Percentiles rank a stretch among this genome's conserved stretches.
Conservation (phyloP, 1,140 invertebrate genomes). For the Calycopis cecrops region DNA sequence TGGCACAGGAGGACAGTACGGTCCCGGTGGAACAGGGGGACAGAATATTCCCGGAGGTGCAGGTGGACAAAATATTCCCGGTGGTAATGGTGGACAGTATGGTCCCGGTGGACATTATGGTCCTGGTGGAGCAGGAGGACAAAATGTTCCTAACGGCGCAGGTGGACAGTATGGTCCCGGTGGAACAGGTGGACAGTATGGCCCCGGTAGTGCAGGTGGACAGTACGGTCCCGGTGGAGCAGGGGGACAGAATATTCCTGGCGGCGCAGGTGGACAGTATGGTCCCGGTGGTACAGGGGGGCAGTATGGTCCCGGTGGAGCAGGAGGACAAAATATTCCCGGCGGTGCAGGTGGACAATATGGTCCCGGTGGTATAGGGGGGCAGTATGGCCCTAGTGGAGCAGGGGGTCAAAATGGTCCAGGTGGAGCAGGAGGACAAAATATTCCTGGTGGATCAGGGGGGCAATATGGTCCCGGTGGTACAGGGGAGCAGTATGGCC, state of each 20-base stretch:
- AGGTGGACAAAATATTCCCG: conserved; percentile 5
- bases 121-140: background rate
- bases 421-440: background rate
- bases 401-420: conserved; percentile 17
- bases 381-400: background rate
- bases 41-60: conserved; percentile 7
- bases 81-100: conserved; percentile 13
- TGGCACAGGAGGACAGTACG: background rate
- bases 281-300: background rate
- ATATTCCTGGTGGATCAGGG: conserved; percentile 13
- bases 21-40: conserved; percentile 4
- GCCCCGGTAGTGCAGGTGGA: conserved; percentile 8
- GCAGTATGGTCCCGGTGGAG: conserved; percentile 10
- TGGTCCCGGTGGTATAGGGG: conserved; percentile 7
- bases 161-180: conserved; percentile 2
- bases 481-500: background rate
- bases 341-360: conserved; percentile 14
- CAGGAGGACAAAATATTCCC: background rate
- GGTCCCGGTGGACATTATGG: conserved; percentile 6
- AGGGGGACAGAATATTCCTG: conserved; percentile 7
- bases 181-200: conserved; percentile 11
- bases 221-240: background rate
- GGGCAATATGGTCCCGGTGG: conserved; percentile 6
- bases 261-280: background rate
- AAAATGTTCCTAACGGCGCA: conserved; percentile 2